Evolutionary conservation across 2,888 invertebrate species (phyloP).

Genomic region (Julus scanicus): DNA sequence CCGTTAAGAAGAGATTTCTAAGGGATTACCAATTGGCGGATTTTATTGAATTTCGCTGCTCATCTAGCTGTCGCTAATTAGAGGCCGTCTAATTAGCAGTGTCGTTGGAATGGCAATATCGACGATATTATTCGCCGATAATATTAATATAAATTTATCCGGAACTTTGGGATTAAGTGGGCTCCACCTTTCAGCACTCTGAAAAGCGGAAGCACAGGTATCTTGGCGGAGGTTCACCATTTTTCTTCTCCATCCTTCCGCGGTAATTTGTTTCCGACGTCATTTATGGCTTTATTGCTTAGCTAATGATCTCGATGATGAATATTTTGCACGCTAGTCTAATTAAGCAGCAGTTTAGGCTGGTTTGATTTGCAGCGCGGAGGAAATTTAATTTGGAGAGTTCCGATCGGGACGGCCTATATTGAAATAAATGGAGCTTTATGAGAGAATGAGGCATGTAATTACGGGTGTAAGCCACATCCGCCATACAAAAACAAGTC

Average conservation of each 20-base stretch:
- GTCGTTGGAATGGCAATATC: no score
- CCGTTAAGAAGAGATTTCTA: no score
- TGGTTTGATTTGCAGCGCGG: background rate
- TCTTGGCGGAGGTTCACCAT: background rate
- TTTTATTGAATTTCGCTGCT: no score
- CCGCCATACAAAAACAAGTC: background rate
- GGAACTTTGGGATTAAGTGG: background rate
- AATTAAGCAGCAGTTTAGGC: background rate
- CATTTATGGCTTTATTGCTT: background rate
- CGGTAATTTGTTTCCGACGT: background rate
- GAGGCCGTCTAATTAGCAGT: no score
- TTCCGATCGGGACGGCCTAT: background rate
- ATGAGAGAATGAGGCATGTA: background rate
- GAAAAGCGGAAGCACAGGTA: background rate
- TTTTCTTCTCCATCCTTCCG: background rate
- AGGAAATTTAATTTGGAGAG: background rate
- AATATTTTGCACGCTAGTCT: slow-evolving; percentile 11
- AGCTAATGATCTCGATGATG: slow-evolving; percentile 11
- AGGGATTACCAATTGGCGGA: no score
- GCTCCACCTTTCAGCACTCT: background rate
- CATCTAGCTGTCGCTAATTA: no score
- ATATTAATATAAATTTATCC: background rate
- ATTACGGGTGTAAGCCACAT: background rate
- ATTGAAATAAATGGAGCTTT: background rate
- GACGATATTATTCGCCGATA: no score